Evolutionary conservation across 2,113 vertebrate genomes (phyloP).

Genomic region (Melanerpes formicivorus): DNA sequence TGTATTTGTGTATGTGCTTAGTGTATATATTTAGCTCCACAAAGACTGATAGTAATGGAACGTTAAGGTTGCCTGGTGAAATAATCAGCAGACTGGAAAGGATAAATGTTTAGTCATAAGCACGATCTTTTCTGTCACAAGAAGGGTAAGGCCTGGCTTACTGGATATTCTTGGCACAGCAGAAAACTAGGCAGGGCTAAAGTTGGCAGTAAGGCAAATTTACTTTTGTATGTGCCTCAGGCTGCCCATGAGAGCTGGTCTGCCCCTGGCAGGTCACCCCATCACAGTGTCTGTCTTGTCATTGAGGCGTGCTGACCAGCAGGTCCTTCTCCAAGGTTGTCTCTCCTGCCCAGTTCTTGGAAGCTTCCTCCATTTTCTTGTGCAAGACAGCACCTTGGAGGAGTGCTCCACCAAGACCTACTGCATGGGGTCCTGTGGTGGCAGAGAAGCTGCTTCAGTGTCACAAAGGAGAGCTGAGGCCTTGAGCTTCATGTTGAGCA

Average conservation of each 20-base stretch:
- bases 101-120: slow-evolving; percentile 19
- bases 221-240: background rate
- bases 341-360: background rate
- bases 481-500: background rate
- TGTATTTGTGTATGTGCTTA: slow-evolving; percentile 57
- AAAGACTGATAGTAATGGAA: slow-evolving; percentile 51
- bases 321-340: background rate
- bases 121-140: background rate
- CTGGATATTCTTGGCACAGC: slow-evolving; percentile 18
- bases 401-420: background rate
- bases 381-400: background rate
- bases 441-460: background rate
- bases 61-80: slow-evolving; percentile 50
- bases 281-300: background rate
- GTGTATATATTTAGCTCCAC: slow-evolving; percentile 63
- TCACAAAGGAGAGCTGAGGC: background rate
- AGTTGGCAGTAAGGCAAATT: background rate
- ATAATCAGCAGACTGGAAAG: slow-evolving; percentile 50
- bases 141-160: background rate
- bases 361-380: background rate
- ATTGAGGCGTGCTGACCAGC: background rate
- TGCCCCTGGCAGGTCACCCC: background rate
- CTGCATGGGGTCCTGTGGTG: background rate
- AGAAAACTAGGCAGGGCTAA: background rate
- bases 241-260: background rate